Percentiles rank a stretch among this genome's conserved stretches.
These are phyloP conservation scores for Typhlomys cinereus DNA, from an alignment of 2,113 vertebrate genomes.

Conservation along the genomic window DNA sequence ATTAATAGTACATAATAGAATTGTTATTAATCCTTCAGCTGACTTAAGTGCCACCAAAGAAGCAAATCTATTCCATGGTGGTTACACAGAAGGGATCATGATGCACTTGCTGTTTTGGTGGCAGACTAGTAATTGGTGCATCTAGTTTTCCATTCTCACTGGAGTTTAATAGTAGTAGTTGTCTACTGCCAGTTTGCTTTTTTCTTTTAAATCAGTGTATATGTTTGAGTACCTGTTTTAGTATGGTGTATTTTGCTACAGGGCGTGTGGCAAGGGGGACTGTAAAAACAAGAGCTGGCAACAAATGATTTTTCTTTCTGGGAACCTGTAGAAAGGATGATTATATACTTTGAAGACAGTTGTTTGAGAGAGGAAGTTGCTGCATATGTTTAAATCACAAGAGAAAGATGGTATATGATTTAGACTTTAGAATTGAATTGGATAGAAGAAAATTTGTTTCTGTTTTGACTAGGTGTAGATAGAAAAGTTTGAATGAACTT, in stretches of 20 bases:
- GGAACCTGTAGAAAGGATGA: background rate
- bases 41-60: conserved; percentile 7
- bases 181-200: background rate
- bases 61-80: conserved; percentile 13
- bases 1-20: conserved; percentile 6
- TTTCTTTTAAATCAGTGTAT: background rate
- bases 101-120: conserved; percentile 27
- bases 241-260: conserved; percentile 27
- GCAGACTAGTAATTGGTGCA: background rate
- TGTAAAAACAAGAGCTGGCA: background rate
- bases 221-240: conserved; percentile 33
- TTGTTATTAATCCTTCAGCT: background rate
- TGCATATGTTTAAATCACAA: conserved; percentile 15
- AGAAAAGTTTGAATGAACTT: conserved; percentile 18
- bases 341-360: background rate
- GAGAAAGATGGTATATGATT: conserved; percentile 30
- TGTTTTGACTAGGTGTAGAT: background rate
- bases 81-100: background rate
- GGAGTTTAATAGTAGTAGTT: background rate
- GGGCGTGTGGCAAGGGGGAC: background rate
- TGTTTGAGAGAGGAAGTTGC: background rate
- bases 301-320: conserved; percentile 54
- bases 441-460: background rate
- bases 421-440: conserved; percentile 24
- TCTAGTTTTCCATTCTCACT: conserved; percentile 37